phyloP scores from a whole-genome alignment of 64 coral and sea anemone species.

The Montipora sp. region DNA sequence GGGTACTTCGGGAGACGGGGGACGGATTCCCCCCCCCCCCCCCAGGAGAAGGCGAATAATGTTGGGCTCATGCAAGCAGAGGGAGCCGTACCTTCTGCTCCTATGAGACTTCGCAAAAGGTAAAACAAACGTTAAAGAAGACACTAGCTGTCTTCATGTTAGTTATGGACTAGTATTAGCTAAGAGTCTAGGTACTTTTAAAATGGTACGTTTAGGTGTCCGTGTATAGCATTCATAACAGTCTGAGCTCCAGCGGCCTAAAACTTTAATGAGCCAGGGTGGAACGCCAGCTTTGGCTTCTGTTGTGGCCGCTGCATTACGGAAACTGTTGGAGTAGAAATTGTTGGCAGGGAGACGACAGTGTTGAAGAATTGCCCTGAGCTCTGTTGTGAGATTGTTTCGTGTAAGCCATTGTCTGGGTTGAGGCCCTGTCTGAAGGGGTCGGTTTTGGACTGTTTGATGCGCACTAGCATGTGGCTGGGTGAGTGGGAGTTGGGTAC shows the following conservation, averaged over 20 bases:
- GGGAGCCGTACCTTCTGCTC: no score
- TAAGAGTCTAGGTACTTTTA: no score
- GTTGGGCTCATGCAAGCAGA: no score
- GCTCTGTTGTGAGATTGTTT: conserved; percentile 12
- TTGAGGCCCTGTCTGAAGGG: conserved; percentile 25
- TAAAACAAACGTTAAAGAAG: no score
- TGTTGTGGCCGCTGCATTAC: conserved; percentile 56
- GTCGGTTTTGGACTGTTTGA: conserved; percentile 57
- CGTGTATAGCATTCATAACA: conserved; percentile 20
- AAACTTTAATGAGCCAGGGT: conserved; percentile 30
- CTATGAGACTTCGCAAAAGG: no score
- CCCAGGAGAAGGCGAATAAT: no score
- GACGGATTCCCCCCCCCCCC: no score
- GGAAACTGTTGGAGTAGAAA: conserved; percentile 47
- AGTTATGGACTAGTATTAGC: no score
- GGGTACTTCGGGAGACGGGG: no score
- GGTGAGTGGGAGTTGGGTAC: neutral
- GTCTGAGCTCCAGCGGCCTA: conserved; percentile 54
- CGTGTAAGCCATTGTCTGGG: conserved; percentile 33
- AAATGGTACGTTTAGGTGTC: no score
- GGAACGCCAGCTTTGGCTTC: conserved; percentile 11
- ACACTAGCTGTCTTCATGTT: no score
- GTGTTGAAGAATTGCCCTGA: conserved; percentile 28
- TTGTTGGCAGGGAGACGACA: neutral
- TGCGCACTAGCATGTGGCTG: neutral